Base-by-base conservation (phyloP, 2,113 vertebrate species). In the Dermatemys mawii region DNA sequence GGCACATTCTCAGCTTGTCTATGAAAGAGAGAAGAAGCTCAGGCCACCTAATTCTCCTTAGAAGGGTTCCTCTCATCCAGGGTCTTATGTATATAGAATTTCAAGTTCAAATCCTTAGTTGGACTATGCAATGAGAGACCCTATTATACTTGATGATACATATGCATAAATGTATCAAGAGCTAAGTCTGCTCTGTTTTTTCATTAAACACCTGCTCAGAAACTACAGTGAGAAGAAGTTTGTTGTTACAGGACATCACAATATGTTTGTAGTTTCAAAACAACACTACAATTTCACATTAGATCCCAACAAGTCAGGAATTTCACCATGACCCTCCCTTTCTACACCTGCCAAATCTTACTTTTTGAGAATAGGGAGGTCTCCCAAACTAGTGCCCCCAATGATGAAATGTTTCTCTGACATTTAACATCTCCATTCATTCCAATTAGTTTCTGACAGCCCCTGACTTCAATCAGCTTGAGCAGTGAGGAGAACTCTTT, bases 101-200 rank as follows among this genome's bases (percentile, higher is more conserved):
- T 13, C 60, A 41, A 12, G 13, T 50, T 1, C 19, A 6, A 53
- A 79, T 10, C 3, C 16, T 50, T 92, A 1, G 38, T 13, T 9
- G 26, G 21, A 12, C 53, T 10, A 29, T 46, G n/a, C 38, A 11
- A 46, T 54, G 17, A 35, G 73, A 53, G 19, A 76, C 41, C 27
- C 3, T 17, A 3, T 4, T 10, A 46, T 0, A 2, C n/a, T 21
- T 41, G n/a, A n/a, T 17, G 51, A 10, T 24, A 63, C 27, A 26
- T 76, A 78, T 2, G 19, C 1, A 1, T 35, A 10, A 4, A 78
- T 6, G n/a, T 50, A 41, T 4, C 8, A 53, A 76, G 14, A 57
- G 41, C 2, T 1, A 1, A 22, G 17, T 48, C 1, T 5, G 4
- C 10, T 11, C 17, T 12, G 21, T 26, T 1, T 57, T 17, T 41